These are phyloP conservation scores for Ellobium chinense DNA, from an alignment of 2,888 invertebrate species.

Conservation along the genomic window DNA sequence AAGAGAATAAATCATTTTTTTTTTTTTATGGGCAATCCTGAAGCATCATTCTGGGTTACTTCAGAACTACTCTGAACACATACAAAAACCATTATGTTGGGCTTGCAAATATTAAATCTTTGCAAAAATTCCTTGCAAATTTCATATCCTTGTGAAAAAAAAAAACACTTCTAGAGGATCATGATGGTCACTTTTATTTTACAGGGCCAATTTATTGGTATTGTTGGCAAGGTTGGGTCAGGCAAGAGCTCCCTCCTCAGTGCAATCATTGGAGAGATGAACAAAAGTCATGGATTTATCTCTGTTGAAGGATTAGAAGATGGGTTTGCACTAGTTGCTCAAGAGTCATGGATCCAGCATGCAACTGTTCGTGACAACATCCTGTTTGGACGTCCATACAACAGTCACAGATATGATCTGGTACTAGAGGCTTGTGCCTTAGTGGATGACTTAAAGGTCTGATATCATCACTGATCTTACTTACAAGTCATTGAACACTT, in stretches of 20 bases:
- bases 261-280: constrained; percentile 91
- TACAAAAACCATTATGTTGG: no score
- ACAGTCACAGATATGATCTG: constrained; percentile 87
- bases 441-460: constrained; percentile 83
- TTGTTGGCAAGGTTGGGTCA: constrained; percentile 93
- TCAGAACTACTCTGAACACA: no score
- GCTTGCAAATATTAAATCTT: no score
- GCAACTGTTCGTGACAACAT: constrained; percentile 96
- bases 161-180: background rate
- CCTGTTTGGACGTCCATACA: constrained; percentile 91
- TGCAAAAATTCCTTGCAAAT: background rate
- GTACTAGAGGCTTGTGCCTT: constrained; percentile 93
- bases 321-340: constrained; percentile 83
- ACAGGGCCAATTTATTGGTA: constrained; percentile 83
- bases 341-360: constrained; percentile 95
- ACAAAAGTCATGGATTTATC: constrained; percentile 83
- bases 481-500: no score
- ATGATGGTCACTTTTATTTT: constrained; percentile 10
- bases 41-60: no score
- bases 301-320: constrained; percentile 83
- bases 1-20: no score
- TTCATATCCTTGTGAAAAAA: no score
- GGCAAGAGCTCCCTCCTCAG: constrained; percentile 94
- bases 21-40: no score
- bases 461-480: no score